Evolutionary conservation across 2,113 vertebrate genomes (phyloP), one percentile per base, ranked within the genome.

Genomic region (Psittacus erithacus): DNA sequence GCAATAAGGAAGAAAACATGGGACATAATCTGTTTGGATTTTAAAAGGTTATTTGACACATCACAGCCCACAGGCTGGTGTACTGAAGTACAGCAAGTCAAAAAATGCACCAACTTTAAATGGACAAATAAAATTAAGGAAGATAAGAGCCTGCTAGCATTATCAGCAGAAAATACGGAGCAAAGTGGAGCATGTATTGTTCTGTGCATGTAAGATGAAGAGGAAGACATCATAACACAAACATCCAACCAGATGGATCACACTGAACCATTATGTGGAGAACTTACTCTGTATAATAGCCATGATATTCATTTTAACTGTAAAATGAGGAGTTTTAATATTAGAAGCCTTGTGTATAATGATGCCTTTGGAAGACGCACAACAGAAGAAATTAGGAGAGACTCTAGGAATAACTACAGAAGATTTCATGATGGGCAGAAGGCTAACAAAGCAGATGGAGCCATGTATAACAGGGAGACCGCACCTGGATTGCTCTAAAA

Each of bases 31-130:
- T 95, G 67, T 86, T 94, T 44, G 71, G 84, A 81, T 91, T 91
- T 84, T 95, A 88, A 90, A 81, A 84, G 88, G 86, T 91, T 96
- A 95, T 96, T 96, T 92, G 87, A 95, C 93, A 96, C 92, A 94
- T 95, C 91, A 12, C 57, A 93, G 92, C 80, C 67, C 12, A 1
- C 88, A 91, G 86, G n/a, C 75, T 65, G n/a, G 68, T 73, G 77
- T 60, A 53, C 91, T 91, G 79, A 86, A 78, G 84, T 18, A 88
- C 25, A 7, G 63, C 33, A 85, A 82, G 64, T 84, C 65, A 82
- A 82, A 95, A 94, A 95, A 52, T 71, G 70, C 93, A 87, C 83
- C 62, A 77, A 0, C 35, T 64, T 76, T 31, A 31, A 89, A 62
- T 11, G n/a, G 57, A 67, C 6, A 6, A 76, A 73, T 47, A 31